A percentile compares a stretch with the other conserved stretches of the same genome.
Evolutionary conservation across 2,113 vertebrate genomes (phyloP).

Genomic region (Podarcis muralis): DNA sequence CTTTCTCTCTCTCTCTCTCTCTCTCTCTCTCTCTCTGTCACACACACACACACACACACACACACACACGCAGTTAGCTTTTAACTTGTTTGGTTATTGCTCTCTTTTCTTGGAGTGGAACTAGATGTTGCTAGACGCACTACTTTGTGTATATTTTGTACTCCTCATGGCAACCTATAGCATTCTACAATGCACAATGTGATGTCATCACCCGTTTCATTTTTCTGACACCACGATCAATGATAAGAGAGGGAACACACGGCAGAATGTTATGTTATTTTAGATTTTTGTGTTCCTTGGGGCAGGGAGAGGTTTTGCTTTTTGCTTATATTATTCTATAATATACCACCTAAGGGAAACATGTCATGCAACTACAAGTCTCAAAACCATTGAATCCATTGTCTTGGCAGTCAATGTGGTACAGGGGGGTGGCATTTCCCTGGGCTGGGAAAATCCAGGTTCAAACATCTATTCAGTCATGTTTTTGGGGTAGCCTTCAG

Average conservation of each 20-base stretch:
- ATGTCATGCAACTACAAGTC: neutral
- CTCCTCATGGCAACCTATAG: neutral
- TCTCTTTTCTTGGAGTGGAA: neutral
- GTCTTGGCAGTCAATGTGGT: neutral
- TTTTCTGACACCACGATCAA: neutral
- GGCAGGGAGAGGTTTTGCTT: neutral
- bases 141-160: neutral
- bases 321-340: neutral
- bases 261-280: neutral
- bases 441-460: neutral
- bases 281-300: neutral
- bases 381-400: neutral
- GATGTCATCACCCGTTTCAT: no score
- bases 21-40: no score
- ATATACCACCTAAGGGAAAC: neutral
- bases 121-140: neutral
- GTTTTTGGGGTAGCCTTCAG: neutral
- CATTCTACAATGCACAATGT: neutral
- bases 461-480: neutral
- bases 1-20: neutral
- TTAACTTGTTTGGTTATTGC: neutral
- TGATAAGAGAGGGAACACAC: neutral
- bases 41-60: no score
- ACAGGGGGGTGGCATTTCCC: neutral
- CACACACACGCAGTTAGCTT: neutral